A percentile compares a stretch with the other conserved stretches of the same genome.
Conservation (phyloP, 2,113 vertebrate species). For the Sinosuthora webbiana region DNA sequence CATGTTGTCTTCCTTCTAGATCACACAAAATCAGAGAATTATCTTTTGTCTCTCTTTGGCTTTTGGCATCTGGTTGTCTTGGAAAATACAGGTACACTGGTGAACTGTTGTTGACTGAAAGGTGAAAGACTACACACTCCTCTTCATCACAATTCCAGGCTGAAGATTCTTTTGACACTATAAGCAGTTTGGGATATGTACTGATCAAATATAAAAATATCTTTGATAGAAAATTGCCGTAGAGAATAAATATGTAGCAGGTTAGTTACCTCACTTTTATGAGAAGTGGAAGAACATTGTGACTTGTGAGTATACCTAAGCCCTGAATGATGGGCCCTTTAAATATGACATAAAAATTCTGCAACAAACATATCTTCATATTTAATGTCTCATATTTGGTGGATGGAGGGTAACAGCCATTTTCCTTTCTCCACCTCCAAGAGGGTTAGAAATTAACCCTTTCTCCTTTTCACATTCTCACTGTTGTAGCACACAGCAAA, state of each 20-base stretch:
- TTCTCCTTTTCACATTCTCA: neutral
- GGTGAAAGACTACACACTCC: neutral
- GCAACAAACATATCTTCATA: neutral
- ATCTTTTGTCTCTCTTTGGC: neutral
- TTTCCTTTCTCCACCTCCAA: neutral
- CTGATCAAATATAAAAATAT: neutral
- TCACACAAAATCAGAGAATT: neutral
- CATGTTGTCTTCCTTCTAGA: neutral
- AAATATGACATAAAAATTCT: neutral
- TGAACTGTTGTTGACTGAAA: neutral
- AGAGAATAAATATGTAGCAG: neutral
- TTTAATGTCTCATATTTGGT: neutral
- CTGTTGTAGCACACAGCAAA: neutral
- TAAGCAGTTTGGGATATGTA: neutral
- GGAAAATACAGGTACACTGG: neutral
- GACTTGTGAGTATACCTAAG: neutral
- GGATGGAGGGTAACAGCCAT: neutral
- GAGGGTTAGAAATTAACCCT: neutral
- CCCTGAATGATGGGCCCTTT: neutral
- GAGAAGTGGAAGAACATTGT: neutral
- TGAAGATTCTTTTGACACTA: neutral
- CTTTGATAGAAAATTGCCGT: neutral
- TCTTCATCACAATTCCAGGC: neutral
- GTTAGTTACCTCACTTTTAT: neutral
- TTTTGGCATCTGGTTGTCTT: neutral